phyloP scores from a whole-genome alignment of 2,888 invertebrate species.

The Parnassius apollo region DNA sequence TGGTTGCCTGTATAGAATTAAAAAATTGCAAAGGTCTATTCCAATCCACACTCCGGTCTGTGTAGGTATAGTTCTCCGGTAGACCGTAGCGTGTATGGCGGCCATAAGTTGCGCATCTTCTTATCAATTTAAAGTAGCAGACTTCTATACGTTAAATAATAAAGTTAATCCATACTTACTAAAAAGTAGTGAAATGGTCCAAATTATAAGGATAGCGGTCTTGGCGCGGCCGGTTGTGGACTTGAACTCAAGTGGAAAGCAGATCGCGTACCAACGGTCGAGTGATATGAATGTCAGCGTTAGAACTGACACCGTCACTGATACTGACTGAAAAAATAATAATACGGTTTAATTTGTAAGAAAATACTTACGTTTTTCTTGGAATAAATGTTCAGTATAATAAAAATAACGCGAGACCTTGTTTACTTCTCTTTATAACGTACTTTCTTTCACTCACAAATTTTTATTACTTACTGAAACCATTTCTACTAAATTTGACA shows the following conservation, averaged over 20 bases:
- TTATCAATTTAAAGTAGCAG: too few species aligned
- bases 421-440: not conserved
- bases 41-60: too few species aligned
- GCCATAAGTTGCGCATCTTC: too few species aligned
- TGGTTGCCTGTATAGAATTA: too few species aligned
- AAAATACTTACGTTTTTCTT: not conserved
- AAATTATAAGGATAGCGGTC: constrained; percentile 86
- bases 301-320: constrained; percentile 91
- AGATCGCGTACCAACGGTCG: constrained; percentile 94
- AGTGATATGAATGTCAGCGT: constrained; percentile 92
- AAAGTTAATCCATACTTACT: constrained; percentile 74
- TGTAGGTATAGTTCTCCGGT: too few species aligned
- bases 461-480: too few species aligned
- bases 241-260: constrained; percentile 89
- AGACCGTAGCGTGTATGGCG: too few species aligned
- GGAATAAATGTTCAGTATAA: not conserved
- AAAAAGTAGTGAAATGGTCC: constrained; percentile 85
- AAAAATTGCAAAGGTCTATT: too few species aligned
- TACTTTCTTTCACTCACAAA: too few species aligned
- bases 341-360: not conserved
- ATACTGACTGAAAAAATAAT: constrained; percentile 86
- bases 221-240: constrained; percentile 88
- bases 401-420: not conserved
- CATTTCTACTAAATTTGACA: too few species aligned
- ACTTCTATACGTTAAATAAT: too few species aligned